Base-by-base conservation (phyloP, 1,140 invertebrate genomes). In the Cataglyphis hispanica region DNA sequence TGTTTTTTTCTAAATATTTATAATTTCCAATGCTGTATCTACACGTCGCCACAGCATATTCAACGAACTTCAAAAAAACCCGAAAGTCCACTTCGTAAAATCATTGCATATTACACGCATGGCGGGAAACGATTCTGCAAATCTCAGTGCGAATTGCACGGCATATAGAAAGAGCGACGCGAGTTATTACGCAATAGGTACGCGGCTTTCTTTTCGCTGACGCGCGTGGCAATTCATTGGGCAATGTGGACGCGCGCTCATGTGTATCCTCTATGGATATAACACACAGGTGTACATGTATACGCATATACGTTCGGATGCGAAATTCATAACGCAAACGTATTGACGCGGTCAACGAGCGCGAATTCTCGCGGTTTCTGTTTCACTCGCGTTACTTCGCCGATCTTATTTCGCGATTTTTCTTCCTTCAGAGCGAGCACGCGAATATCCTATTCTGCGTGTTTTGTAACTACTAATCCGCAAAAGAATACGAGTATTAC, bases 141-240 rank as follows among this genome's bases (percentile, higher is more conserved):
- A 74, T 83, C 67, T 83, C 67, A n/a, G 4, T 27, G 40, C 27
- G 66, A n/a, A 91, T 93, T 89, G 87, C 86, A 67, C 61, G 87
- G 25, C 19, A 85, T 70, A 90, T 87, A 86, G 86, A 92, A 92
- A 89, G 91, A 91, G 75, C 77, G 66, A 72, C 46, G 61, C 84
- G 74, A 77, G 86, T 94, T 94, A 91, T 94, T 94, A 91, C 88
- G 86, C 91, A 94, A 94, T 13, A 27, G 19, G 87, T 56, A 50
- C 43, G 66, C 87, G 91, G 93, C 93, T 94, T 94, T 94, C 93
- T 93, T 94, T 94, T 94, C 86, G 87, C 90, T 88, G 84, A 89
- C 87, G 92, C 85, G 91, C 81, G 75, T 61, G 84, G 31, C 75
- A 90, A 93, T 92, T 91, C 90, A 92, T 92, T 94, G 90, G 91